Conservation (phyloP, 1,140 invertebrate genomes). For the Drosophila gunungcola region DNA sequence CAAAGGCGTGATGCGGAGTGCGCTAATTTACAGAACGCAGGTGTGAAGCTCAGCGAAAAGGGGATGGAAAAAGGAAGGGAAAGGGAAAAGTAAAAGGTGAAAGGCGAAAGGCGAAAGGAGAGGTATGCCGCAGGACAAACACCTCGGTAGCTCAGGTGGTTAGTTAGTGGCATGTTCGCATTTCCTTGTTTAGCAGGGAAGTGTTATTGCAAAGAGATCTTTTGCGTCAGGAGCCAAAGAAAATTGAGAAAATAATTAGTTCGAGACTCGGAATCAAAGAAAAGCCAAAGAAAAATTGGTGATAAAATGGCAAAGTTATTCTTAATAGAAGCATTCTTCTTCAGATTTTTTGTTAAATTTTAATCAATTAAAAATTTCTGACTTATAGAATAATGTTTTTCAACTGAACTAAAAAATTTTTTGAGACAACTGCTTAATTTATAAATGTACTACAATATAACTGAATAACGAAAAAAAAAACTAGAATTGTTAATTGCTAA, state of each 20-base stretch:
- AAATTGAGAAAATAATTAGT: conserved; percentile 17
- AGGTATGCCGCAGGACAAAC: conserved; percentile 4
- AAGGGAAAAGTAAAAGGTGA: neutral
- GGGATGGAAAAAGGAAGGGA: neutral
- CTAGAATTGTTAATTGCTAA: no score
- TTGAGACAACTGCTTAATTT: no score
- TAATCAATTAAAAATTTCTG: no score
- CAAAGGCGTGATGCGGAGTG: conserved; percentile 23
- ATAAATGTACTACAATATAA: no score
- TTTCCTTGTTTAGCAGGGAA: conserved; percentile 1
- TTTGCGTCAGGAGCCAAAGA: conserved; percentile 10
- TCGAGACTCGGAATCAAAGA: neutral
- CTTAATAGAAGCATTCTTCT: no score
- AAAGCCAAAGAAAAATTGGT: neutral
- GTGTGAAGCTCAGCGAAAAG: conserved; percentile 16
- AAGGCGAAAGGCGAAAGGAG: neutral
- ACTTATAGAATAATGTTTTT: no score
- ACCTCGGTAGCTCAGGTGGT: conserved; percentile 28
- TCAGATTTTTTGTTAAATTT: no score
- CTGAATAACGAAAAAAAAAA: no score
- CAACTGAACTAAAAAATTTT: no score
- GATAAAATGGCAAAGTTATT: no score
- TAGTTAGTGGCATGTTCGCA: conserved; percentile 17
- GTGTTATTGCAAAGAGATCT: conserved; percentile 23
- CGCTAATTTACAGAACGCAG: conserved; percentile 40